Evolutionary conservation across 2,113 vertebrate species (phyloP).

Genomic region (Microtus oregoni): DNA sequence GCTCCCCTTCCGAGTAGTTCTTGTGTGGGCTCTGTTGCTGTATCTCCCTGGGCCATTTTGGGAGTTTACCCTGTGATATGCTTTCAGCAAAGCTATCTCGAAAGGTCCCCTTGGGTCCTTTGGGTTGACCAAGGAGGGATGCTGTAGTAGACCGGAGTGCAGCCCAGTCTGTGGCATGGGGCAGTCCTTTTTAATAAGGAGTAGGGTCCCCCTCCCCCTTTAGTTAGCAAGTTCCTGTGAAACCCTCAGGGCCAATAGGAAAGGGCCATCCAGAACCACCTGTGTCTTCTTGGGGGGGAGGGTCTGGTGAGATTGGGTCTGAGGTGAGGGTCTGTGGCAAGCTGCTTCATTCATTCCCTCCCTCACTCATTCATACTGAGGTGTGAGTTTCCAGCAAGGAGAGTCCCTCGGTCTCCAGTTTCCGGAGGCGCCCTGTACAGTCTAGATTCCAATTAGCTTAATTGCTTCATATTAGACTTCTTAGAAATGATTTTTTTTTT

Average conservation of each 20-base stretch:
- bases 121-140: not conserved
- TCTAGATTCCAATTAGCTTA: constrained; percentile 82
- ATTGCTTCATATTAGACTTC: constrained; percentile 81
- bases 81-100: not conserved
- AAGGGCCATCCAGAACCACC: not conserved
- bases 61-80: not conserved
- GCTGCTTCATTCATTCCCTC: constrained; percentile 64
- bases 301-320: not conserved
- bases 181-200: not conserved
- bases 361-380: constrained; percentile 71
- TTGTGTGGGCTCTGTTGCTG: not conserved
- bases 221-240: not conserved
- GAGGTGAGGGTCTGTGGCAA: not conserved
- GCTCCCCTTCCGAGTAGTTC: too few species aligned
- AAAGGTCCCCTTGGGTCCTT: not conserved
- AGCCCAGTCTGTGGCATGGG: not conserved
- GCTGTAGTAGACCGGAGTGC: rapidly evolving
- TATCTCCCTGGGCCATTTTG: not conserved
- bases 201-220: not conserved
- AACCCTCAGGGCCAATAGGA: not conserved
- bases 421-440: constrained; percentile 77
- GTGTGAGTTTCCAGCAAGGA: constrained; percentile 69
- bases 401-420: constrained; percentile 79
- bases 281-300: not conserved
- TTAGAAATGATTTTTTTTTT: constrained; percentile 76